Evolutionary conservation across 2,797 vertebrate species (phyloP).

Genomic region (Dipus sagitta): DNA sequence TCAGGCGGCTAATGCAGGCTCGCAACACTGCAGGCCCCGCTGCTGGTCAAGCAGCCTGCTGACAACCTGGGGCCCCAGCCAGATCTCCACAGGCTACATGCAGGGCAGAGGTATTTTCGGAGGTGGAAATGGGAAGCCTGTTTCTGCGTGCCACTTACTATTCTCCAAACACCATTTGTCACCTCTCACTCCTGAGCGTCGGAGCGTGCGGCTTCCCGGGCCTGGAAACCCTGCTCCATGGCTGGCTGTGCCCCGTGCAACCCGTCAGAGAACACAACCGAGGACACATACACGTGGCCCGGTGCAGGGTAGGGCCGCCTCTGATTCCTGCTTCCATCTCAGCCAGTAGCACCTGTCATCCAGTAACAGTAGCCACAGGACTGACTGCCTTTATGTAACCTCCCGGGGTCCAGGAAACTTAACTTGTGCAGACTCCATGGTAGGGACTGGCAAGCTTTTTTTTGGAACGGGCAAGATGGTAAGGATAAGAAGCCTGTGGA

Average conservation of each 20-base stretch:
- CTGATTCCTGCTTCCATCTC: neutral
- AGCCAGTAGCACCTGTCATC: neutral
- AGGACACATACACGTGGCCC: fast-evolving
- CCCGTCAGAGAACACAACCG: neutral
- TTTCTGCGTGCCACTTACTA: slow-evolving; percentile 52
- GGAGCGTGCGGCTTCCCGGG: neutral
- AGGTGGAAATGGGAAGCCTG: slow-evolving; percentile 44
- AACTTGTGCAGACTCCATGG: neutral
- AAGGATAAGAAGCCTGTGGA: neutral
- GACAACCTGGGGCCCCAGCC: slow-evolving; percentile 32
- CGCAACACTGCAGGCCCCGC: slow-evolving; percentile 84
- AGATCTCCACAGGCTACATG: slow-evolving; percentile 53
- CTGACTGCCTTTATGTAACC: neutral
- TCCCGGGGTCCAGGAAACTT: neutral
- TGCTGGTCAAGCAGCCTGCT: neutral
- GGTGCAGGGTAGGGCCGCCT: neutral
- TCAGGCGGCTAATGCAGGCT: slow-evolving; percentile 95
- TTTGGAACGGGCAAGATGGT: neutral
- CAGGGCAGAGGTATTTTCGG: slow-evolving; percentile 57
- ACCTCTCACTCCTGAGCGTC: neutral
- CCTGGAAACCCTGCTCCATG: neutral
- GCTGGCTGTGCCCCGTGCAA: neutral
- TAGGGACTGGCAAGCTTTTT: neutral
- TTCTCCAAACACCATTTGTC: slow-evolving; percentile 69
- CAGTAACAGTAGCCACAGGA: neutral